Base-by-base conservation (phyloP, 2,797 vertebrate species). In the Galago senegalensis region DNA sequence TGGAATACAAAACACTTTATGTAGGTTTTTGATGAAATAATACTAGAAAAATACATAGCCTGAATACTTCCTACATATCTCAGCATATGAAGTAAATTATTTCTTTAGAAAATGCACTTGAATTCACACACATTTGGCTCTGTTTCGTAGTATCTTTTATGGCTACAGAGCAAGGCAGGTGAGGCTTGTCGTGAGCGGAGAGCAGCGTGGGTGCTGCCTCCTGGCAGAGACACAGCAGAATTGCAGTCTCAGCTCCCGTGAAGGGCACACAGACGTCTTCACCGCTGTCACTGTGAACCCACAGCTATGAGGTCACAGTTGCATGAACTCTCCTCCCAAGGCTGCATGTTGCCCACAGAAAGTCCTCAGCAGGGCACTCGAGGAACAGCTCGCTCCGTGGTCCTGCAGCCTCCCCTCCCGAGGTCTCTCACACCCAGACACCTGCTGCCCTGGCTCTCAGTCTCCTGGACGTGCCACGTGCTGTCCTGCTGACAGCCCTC, bases 131-230 rank as follows among this genome's bases (percentile, higher is more conserved):
- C 65, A 67, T 85, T 80, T 25, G 1, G 1, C 20, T 94, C 58
- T 82, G 56, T 87, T 96, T 88, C 49, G 34, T 82, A 81, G 20
- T 89, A 49, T 56, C 10, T 87, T 94, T 29, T 37, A 31, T 83
- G 25, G 5, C 29, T 65, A 69, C 77, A 12, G 29, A 75, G 27
- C 18, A 58, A 9, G 10, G 18, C 84, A 82, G 17, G 21, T 49
- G 89, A 79, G 46, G 2, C 18, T 3, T 49, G 23, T 89, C 43
- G 75, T 72, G 65, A 70, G 63, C 23, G 23, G n/a, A 16, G 31
- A 16, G 34, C 14, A 5, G 2, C 65, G 14, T 76, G 53, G 89
- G 37, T 77, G 13, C 60, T 92, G 75, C 75, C 72, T 94, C 60
- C 53, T 96, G 60, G 21, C 89, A 88, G 63, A 37, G 53, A 60